Conservation (phyloP, 2,888 invertebrate genomes). For the Acronicta aceris region DNA sequence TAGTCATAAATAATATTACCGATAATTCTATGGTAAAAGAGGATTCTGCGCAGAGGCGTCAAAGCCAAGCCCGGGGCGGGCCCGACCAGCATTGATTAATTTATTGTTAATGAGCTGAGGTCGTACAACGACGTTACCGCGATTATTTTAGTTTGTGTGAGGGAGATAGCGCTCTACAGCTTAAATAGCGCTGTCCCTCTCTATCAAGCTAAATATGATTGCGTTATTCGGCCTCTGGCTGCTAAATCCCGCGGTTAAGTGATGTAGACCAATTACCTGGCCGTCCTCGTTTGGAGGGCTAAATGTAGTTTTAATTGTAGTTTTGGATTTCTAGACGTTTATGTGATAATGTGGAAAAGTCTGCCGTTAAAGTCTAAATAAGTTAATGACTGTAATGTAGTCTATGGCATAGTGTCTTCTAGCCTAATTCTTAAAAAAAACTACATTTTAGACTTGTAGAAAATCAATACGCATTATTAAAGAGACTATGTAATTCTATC, state of each 20-base stretch:
- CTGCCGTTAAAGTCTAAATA: conserved; percentile 4
- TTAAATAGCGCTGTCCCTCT: no score
- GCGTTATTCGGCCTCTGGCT: conserved; percentile 40
- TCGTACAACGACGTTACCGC: no score
- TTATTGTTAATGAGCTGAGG: conserved; percentile 77
- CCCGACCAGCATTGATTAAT: conserved; percentile 71
- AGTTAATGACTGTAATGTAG: conserved; percentile 7
- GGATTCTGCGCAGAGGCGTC: conserved; percentile 50
- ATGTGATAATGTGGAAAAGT: conserved; percentile 16
- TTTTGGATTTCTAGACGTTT: conserved; percentile 29
- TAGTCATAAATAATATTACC: conserved; percentile 50
- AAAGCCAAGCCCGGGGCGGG: conserved; percentile 54
- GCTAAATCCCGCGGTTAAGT: conserved; percentile 65
- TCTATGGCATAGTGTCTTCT: neutral
- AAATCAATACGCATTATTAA: no score
- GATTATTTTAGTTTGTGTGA: no score
- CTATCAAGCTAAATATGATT: no score
- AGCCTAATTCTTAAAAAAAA: no score
- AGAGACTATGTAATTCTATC: no score
- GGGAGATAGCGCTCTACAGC: no score
- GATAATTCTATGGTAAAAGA: conserved; percentile 47
- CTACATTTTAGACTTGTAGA: no score
- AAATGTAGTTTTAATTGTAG: conserved; percentile 54
- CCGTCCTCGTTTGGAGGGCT: conserved; percentile 20
- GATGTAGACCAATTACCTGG: conserved; percentile 37